phyloP scores from a whole-genome alignment of 2,888 invertebrate species.

The Parthenolecanium corni region DNA sequence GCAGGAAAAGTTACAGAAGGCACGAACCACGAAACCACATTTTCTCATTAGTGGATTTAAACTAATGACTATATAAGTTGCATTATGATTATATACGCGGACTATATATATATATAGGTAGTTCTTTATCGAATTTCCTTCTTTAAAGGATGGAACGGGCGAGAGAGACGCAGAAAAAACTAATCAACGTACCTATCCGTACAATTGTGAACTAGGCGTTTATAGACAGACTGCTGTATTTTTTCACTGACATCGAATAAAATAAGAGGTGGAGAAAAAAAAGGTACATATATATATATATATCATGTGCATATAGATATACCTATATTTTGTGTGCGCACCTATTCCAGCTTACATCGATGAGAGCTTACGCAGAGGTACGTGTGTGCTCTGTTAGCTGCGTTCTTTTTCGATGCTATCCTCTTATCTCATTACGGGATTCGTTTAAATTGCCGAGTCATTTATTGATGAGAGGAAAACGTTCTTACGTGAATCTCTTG shows the following conservation, averaged over 20 bases:
- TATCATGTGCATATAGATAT: too few species aligned
- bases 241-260: too few species aligned
- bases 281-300: too few species aligned
- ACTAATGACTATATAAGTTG: constrained; percentile 26
- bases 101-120: too few species aligned
- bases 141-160: background rate
- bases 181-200: background rate
- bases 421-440: constrained; percentile 16
- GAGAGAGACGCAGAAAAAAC: background rate
- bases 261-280: too few species aligned
- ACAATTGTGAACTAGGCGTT: too few species aligned
- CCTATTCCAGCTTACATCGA: too few species aligned
- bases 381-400: background rate
- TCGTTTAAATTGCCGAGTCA: constrained; percentile 25
- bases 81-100: constrained; percentile 20
- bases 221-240: too few species aligned
- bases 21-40: constrained; percentile 21
- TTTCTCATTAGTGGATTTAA: constrained; percentile 22
- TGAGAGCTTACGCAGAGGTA: too few species aligned
- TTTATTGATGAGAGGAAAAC: constrained; percentile 29
- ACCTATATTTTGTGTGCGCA: too few species aligned
- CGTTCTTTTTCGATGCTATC: background rate
- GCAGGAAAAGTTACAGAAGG: constrained; percentile 1
- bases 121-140: constrained; percentile 26
- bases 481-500: constrained; percentile 14